Conservation (phyloP, 2,113 vertebrate species). For the Leucoraja erinaceus region DNA sequence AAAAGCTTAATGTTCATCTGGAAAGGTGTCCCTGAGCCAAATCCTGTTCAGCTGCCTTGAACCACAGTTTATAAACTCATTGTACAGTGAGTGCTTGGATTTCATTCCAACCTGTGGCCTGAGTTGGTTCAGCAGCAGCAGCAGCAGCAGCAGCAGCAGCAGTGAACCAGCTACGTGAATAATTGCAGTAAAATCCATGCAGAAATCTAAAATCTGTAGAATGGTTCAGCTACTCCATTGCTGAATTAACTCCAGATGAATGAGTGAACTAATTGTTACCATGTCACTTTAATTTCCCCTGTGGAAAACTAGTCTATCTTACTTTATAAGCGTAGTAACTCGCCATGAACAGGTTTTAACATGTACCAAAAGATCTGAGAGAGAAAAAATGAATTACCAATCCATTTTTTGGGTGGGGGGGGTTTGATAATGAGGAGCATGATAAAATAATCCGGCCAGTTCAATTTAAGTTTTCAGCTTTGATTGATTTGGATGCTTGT, state of each 20-base stretch:
- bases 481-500: not conserved
- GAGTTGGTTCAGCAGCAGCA: not conserved
- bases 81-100: not conserved
- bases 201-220: not conserved
- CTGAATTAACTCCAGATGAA: slow-evolving; percentile 29
- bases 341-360: not conserved
- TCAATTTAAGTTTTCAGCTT: not conserved
- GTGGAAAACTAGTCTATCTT: not conserved
- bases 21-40: not conserved
- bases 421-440: not conserved
- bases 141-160: not conserved
- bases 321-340: not conserved
- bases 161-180: not conserved
- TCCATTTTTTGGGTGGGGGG: not conserved
- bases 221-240: slow-evolving; percentile 5
- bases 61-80: not conserved
- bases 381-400: not conserved
- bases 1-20: not conserved
- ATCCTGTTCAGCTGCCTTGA: not conserved
- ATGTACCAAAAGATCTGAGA: not conserved
- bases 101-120: not conserved
- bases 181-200: not conserved
- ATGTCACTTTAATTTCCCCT: slow-evolving; percentile 18
- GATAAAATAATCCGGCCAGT: not conserved
- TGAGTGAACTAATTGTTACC: slow-evolving; percentile 9